Evolutionary conservation across 2,113 vertebrate genomes (phyloP).

Genomic region (Tachysurus vachellii): DNA sequence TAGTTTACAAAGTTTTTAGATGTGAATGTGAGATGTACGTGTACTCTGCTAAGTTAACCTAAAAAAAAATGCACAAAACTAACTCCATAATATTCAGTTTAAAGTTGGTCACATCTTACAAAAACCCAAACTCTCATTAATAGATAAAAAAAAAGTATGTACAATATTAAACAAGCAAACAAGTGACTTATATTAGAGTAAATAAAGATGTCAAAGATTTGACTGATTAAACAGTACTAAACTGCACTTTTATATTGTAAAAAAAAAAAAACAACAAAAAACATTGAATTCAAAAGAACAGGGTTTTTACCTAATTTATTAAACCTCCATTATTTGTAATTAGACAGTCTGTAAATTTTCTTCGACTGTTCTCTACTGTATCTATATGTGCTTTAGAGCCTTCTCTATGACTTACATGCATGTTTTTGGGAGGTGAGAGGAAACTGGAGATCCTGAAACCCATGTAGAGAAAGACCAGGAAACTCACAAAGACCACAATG

Average conservation of each 20-base stretch:
- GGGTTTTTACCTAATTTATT: neutral
- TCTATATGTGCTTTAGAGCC: neutral
- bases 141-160: neutral
- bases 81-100: neutral
- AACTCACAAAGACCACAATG: neutral
- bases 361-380: neutral
- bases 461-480: neutral
- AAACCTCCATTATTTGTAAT: neutral
- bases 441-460: neutral
- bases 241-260: neutral
- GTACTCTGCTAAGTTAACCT: neutral
- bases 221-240: neutral
- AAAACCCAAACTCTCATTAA: neutral
- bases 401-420: neutral
- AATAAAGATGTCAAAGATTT: neutral
- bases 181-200: neutral
- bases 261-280: neutral
- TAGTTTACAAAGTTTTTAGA: slow-evolving; percentile 44
- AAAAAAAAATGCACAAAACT: neutral
- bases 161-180: no score
- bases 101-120: neutral
- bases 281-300: neutral
- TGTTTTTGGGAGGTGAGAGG: neutral
- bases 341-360: neutral
- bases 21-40: neutral